Evolutionary conservation across 2,113 vertebrate species (phyloP).

Genomic region (Pelmatolapia mariae): DNA sequence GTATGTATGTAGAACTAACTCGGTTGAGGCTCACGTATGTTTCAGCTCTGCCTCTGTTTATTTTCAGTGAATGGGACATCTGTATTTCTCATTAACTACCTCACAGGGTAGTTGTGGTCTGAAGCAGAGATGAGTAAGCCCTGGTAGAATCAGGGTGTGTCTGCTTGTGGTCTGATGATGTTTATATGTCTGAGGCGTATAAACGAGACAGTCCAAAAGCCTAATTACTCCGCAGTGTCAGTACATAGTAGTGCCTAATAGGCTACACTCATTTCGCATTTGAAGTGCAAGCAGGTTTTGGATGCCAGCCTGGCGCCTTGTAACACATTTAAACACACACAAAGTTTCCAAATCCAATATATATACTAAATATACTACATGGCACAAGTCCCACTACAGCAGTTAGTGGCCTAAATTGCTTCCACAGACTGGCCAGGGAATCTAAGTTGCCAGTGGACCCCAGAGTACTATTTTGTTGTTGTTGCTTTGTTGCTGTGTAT

Average conservation of each 20-base stretch:
- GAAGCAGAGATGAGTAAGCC: slow-evolving; percentile 23
- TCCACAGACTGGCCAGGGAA: slow-evolving; percentile 49
- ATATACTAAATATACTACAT: slow-evolving; percentile 17
- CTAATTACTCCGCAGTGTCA: not conserved
- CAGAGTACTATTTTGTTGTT: not conserved
- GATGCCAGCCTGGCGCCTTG: slow-evolving; percentile 3
- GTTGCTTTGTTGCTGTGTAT: not conserved
- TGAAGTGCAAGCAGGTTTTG: not conserved
- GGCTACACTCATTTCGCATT: not conserved
- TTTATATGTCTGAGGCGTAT: not conserved
- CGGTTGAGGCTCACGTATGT: slow-evolving; percentile 9
- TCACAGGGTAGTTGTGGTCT: slow-evolving; percentile 53
- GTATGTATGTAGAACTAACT: slow-evolving; percentile 5
- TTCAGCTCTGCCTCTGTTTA: slow-evolving; percentile 49
- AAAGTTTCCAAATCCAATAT: slow-evolving; percentile 21
- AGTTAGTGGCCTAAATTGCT: slow-evolving; percentile 36
- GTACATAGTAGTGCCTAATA: not conserved
- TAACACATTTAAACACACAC: not conserved
- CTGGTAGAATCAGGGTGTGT: slow-evolving; percentile 40
- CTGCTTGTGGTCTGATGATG: slow-evolving; percentile 33
- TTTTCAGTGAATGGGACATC: slow-evolving; percentile 43
- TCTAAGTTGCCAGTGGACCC: not conserved
- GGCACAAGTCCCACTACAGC: not conserved
- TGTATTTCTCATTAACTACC: slow-evolving; percentile 51
- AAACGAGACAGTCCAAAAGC: not conserved